phyloP scores from a whole-genome alignment of 2,888 invertebrate genomes.

The Itoplectis maculator region DNA sequence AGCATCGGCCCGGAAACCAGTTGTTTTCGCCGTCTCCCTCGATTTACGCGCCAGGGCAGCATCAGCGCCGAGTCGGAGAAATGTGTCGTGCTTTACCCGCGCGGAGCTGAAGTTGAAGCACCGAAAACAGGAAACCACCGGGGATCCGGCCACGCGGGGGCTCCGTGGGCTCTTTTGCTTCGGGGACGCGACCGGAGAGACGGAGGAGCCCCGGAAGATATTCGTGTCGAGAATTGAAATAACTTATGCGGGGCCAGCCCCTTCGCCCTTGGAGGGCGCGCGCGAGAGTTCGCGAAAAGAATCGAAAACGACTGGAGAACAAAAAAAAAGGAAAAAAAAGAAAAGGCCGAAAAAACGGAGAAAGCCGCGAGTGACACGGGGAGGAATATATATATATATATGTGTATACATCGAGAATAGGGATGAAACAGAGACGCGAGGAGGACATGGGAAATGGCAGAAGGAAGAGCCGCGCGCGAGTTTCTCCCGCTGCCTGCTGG shows the following conservation, averaged over 20 bases:
- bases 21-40: no score
- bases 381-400: constrained; percentile 1
- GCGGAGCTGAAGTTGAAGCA: constrained; percentile 5
- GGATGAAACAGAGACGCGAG: constrained; percentile 19
- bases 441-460: constrained; percentile 28
- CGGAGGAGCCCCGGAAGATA: constrained; percentile 44
- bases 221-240: constrained; percentile 60
- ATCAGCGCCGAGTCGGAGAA: no score
- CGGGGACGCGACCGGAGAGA: background rate
- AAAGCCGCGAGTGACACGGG: constrained; percentile 46
- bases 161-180: background rate
- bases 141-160: background rate
- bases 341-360: constrained; percentile 36
- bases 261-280: constrained; percentile 34
- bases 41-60: no score
- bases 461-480: constrained; percentile 35
- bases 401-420: constrained; percentile 15
- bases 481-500: constrained; percentile 20
- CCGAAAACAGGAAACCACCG: constrained; percentile 9
- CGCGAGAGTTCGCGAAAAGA: constrained; percentile 43
- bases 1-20: no score
- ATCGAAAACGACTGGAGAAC: constrained; percentile 49
- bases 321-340: constrained; percentile 16
- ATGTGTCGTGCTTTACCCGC: background rate
- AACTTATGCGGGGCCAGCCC: constrained; percentile 59